Conservation (phyloP, 2,888 invertebrate species). For the Cremastinae sp. region DNA sequence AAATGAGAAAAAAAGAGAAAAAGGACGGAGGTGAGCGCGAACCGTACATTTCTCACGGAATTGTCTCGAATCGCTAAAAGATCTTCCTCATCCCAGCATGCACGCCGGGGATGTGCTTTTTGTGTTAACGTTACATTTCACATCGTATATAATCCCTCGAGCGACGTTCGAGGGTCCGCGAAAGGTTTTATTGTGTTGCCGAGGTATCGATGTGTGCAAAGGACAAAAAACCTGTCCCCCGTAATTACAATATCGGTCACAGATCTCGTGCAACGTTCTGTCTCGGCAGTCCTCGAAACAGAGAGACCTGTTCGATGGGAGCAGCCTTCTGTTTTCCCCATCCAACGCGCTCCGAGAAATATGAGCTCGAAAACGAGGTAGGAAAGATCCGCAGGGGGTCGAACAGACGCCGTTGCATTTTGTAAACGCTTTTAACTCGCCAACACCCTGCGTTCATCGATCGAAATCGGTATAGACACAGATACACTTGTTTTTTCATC, state of each 20-base stretch:
- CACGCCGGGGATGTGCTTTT: conserved; percentile 22
- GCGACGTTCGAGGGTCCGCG: conserved; percentile 35
- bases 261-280: conserved; percentile 74
- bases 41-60: conserved; percentile 19
- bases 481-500: conserved; percentile 8
- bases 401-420: conserved; percentile 36
- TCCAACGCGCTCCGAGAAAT: conserved; percentile 52
- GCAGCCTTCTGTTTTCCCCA: conserved; percentile 18
- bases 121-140: conserved; percentile 34
- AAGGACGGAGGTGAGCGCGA: neutral
- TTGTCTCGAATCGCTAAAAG: conserved; percentile 27
- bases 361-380: conserved; percentile 33
- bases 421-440: conserved; percentile 56
- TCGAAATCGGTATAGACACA: conserved; percentile 35
- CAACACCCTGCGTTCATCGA: conserved; percentile 63
- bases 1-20: neutral
- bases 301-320: conserved; percentile 39
- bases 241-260: conserved; percentile 76
- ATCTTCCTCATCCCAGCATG: neutral
- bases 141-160: conserved; percentile 40
- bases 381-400: conserved; percentile 62
- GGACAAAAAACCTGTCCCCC: conserved; percentile 75
- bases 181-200: conserved; percentile 40
- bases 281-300: conserved; percentile 57
- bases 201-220: conserved; percentile 42